phyloP scores from a whole-genome alignment of 2,113 vertebrate genomes.

The Ciconia boyciana region DNA sequence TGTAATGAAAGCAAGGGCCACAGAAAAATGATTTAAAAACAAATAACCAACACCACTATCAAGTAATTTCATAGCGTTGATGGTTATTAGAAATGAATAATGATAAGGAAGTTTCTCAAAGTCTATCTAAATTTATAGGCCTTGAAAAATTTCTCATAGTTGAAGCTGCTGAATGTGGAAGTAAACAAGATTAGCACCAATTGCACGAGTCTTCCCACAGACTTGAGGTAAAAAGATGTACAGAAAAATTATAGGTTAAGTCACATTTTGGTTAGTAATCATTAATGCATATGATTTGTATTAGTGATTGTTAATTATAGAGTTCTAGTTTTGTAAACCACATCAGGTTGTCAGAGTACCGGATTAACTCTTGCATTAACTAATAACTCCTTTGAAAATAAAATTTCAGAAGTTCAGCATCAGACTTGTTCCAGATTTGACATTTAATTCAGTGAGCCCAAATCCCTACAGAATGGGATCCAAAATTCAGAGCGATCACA shows the following conservation, averaged over 20 bases:
- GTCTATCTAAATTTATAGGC: background rate
- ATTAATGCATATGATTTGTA: background rate
- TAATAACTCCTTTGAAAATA: background rate
- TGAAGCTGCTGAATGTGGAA: background rate
- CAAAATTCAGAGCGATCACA: background rate
- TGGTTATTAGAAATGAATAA: background rate
- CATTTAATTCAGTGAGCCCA: background rate
- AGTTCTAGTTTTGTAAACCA: background rate
- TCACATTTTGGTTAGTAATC: background rate
- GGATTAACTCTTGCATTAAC: background rate
- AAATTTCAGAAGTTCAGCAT: background rate
- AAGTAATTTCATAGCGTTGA: background rate
- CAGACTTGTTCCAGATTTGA: background rate
- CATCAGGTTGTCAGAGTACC: background rate
- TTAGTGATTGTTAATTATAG: background rate
- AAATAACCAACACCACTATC: background rate
- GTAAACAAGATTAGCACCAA: background rate
- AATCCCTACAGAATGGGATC: background rate
- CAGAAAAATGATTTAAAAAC: background rate
- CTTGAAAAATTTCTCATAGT: background rate
- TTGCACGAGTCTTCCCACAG: background rate
- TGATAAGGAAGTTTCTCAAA: background rate
- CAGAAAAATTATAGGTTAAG: background rate
- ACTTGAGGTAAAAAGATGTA: background rate
- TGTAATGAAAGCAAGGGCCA: background rate